A percentile compares a stretch with the other conserved stretches of the same genome.
These are phyloP conservation scores for Meleagris gallopavo DNA, from an alignment of 2,113 vertebrate species.

Conservation along the genomic window DNA sequence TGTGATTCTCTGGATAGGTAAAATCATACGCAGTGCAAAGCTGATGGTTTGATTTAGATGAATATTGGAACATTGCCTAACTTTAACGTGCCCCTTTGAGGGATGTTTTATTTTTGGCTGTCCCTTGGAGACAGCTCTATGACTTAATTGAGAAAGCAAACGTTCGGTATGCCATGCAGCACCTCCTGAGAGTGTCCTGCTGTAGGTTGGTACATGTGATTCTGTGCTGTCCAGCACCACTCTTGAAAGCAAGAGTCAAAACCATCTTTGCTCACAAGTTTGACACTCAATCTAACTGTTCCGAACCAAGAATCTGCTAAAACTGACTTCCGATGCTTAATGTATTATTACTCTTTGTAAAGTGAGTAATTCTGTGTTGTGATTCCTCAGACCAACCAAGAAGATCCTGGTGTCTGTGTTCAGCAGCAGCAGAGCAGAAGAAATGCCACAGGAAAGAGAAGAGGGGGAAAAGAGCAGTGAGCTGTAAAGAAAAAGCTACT, in stretches of 20 bases:
- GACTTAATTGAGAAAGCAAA: background rate
- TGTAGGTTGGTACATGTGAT: background rate
- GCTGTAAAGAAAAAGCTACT: background rate
- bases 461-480: background rate
- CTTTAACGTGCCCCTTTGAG: background rate
- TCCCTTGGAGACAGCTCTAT: background rate
- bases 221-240: accelerated
- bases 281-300: background rate
- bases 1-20: background rate
- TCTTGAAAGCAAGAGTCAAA: background rate
- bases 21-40: background rate
- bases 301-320: background rate
- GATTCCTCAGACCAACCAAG: background rate
- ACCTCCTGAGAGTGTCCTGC: background rate
- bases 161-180: background rate
- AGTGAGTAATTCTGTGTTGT: background rate
- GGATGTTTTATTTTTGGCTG: background rate
- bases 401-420: background rate
- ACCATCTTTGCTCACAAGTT: background rate
- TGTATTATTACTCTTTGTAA: background rate
- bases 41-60: background rate
- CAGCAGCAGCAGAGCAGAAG: background rate
- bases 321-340: background rate
- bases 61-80: accelerated
- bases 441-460: background rate